Percentiles rank a stretch among this genome's conserved stretches.
Conservation (phyloP, 2,888 invertebrate genomes). For the Andrena bicolor region DNA sequence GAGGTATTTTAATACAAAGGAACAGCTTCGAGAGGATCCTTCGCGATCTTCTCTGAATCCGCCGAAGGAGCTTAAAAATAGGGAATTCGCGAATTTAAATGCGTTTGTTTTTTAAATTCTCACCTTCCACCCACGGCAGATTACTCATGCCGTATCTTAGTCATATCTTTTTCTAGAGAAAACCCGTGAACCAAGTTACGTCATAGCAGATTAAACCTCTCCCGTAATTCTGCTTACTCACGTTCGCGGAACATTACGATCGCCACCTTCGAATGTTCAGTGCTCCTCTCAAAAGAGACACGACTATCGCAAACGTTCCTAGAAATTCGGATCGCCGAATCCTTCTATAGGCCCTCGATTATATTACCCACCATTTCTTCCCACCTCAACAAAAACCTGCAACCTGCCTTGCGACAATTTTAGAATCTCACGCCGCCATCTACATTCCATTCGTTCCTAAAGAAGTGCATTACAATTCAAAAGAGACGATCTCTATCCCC, state of each 20-base stretch:
- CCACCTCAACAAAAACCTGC: no score
- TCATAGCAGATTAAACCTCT: slow-evolving; percentile 35
- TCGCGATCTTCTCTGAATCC: slow-evolving; percentile 19
- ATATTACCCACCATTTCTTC: no score
- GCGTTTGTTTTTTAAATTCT: slow-evolving; percentile 43
- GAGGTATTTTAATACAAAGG: not conserved
- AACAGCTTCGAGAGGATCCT: not conserved
- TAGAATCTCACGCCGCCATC: no score
- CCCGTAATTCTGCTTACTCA: slow-evolving; percentile 38
- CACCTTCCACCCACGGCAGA: slow-evolving; percentile 47
- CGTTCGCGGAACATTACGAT: slow-evolving; percentile 18
- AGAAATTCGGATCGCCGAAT: not conserved
- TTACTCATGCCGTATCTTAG: slow-evolving; percentile 49
- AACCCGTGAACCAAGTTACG: slow-evolving; percentile 34
- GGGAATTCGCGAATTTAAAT: slow-evolving; percentile 12
- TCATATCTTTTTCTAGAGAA: slow-evolving; percentile 43
- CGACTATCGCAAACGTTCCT: not conserved
- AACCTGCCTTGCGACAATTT: no score
- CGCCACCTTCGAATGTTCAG: not conserved
- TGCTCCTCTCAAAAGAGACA: not conserved
- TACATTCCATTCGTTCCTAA: no score
- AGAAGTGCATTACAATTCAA: no score
- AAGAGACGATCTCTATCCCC: no score
- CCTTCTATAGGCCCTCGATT: no score
- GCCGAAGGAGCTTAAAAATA: slow-evolving; percentile 30